A percentile compares a stretch with the other conserved stretches of the same genome.
Conservation (phyloP, 2,888 invertebrate species). For the Pyrrhosoma nymphula region DNA sequence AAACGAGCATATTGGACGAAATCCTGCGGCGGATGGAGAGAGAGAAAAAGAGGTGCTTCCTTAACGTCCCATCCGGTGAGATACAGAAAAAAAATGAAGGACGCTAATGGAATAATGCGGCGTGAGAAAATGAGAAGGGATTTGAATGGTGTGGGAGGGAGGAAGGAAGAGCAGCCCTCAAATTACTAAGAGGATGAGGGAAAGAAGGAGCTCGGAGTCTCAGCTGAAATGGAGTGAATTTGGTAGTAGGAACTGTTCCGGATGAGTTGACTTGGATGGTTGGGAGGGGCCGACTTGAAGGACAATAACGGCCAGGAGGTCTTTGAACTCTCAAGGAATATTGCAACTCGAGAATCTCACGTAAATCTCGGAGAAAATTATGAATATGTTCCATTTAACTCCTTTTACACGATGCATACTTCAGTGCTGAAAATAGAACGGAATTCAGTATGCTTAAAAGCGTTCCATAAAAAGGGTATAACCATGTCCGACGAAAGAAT, state of each 20-base stretch:
- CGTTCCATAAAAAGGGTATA: too few species aligned
- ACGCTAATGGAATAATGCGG: slow-evolving; percentile 1
- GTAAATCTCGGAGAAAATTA: too few species aligned
- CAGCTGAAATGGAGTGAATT: not conserved
- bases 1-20: not conserved
- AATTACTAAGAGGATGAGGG: not conserved
- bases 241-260: not conserved
- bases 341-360: too few species aligned
- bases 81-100: not conserved
- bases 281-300: not conserved
- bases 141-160: not conserved
- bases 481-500: too few species aligned
- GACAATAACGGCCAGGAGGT: not conserved
- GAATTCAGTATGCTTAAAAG: too few species aligned
- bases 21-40: not conserved
- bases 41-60: not conserved
- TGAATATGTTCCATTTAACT: too few species aligned
- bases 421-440: too few species aligned
- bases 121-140: slow-evolving; percentile 11
- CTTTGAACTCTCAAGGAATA: too few species aligned
- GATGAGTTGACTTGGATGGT: not conserved
- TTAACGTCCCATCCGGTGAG: not conserved
- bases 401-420: too few species aligned
- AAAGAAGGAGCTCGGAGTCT: not conserved
- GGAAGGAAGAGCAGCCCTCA: not conserved